Evolutionary conservation across 2,888 invertebrate species (phyloP).

Genomic region (Alsophila aescularia): DNA sequence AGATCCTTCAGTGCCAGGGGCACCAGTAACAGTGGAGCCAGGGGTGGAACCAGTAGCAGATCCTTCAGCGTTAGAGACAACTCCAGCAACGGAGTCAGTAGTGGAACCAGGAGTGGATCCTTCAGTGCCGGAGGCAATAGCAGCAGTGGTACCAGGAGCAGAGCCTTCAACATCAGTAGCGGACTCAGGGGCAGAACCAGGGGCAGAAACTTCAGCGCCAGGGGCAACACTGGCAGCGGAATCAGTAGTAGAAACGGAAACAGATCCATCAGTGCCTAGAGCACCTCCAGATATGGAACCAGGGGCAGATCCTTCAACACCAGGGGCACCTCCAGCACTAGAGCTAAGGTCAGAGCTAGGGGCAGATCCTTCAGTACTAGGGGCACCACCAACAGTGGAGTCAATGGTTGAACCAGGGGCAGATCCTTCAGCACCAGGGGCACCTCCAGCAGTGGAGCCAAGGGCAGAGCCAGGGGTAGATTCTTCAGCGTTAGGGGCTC

Average conservation of each 20-base stretch:
- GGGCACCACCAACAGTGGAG: not conserved
- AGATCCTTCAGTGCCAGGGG: no score
- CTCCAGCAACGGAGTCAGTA: no score
- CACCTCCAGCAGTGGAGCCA: not conserved
- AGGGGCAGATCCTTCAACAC: not conserved
- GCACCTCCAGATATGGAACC: not conserved
- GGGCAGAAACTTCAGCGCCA: not conserved
- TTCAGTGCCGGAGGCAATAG: not conserved
- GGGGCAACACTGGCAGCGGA: not conserved
- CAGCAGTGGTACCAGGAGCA: not conserved
- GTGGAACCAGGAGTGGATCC: not conserved
- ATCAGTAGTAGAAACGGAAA: not conserved
- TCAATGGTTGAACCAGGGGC: not conserved
- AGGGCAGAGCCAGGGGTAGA: not conserved
- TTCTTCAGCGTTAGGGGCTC: conserved; percentile 4
- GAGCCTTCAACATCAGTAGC: conserved; percentile 3
- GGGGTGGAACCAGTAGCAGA: not conserved
- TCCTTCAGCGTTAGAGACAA: not conserved
- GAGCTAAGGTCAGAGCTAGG: not conserved
- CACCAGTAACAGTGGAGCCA: not conserved
- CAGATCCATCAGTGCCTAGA: not conserved
- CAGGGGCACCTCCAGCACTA: no score
- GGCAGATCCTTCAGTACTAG: not conserved
- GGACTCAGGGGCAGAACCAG: not conserved
- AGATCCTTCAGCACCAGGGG: conserved; percentile 6